Conservation (phyloP, 2,888 invertebrate genomes). For the Leptopilina syphax region DNA sequence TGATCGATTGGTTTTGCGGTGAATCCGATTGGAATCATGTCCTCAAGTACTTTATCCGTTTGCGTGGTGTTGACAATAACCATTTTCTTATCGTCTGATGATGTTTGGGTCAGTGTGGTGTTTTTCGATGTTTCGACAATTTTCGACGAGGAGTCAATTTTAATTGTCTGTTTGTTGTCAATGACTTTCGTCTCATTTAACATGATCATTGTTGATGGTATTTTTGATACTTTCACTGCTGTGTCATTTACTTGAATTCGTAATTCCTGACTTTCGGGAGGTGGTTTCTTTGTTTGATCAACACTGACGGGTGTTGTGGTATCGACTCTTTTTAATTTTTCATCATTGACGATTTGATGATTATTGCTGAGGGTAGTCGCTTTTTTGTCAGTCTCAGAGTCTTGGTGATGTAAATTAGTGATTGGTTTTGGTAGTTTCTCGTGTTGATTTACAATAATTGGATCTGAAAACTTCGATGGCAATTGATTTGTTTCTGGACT, state of each 20-base stretch:
- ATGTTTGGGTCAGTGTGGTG: not conserved
- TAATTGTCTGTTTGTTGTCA: not conserved
- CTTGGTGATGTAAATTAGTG: not conserved
- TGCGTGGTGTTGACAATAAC: not conserved
- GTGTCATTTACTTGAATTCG: slow-evolving; percentile 59
- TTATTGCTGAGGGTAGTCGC: not conserved
- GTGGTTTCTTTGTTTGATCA: slow-evolving; percentile 19
- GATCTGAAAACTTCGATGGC: too few species aligned
- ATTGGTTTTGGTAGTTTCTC: not conserved
- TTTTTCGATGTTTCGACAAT: not conserved
- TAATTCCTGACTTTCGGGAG: slow-evolving; percentile 50
- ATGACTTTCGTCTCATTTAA: not conserved
- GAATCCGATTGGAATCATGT: not conserved
- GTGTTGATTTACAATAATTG: slow-evolving; percentile 44
- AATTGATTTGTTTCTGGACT: slow-evolving; percentile 53
- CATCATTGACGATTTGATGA: not conserved
- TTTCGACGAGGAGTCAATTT: not conserved
- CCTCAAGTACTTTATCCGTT: not conserved
- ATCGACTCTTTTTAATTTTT: slow-evolving; percentile 5
- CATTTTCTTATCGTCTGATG: not conserved
- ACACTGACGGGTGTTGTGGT: not conserved
- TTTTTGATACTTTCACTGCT: slow-evolving; percentile 54
- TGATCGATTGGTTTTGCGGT: not conserved
- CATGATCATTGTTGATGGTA: not conserved
- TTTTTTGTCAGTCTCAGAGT: not conserved